These are phyloP conservation scores for Subanguina moxae DNA, from an alignment of 1,140 invertebrate genomes.

Conservation along the genomic window DNA sequence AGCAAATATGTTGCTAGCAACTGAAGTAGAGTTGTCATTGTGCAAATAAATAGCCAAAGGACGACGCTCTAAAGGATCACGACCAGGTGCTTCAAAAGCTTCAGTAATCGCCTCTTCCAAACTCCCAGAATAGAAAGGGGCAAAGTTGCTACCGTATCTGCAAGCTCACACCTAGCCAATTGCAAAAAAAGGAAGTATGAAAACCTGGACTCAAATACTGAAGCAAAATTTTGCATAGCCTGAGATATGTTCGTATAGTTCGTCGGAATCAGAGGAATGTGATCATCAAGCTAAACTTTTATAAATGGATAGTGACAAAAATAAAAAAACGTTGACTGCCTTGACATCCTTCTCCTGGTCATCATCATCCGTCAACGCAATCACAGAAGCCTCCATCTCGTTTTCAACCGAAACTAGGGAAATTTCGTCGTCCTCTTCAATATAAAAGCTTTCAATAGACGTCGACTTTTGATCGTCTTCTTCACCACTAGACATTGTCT, in stretches of 20 bases:
- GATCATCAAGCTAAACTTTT: not conserved
- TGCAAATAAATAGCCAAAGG: conserved; percentile 42
- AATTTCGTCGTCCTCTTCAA: not conserved
- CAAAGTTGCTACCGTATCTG: conserved; percentile 37
- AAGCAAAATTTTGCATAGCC: conserved; percentile 43
- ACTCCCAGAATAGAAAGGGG: conserved; percentile 29
- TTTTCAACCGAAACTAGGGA: not conserved
- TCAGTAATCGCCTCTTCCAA: conserved; percentile 32
- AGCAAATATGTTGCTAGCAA: conserved; percentile 43
- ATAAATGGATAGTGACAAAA: conserved; percentile 5
- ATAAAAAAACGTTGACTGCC: not conserved
- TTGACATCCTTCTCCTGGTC: too few relatives aligned
- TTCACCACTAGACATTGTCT: too few relatives aligned
- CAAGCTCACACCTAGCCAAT: not conserved
- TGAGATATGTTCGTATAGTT: conserved; percentile 37
- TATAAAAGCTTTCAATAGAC: conserved; percentile 7
- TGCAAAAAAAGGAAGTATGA: not conserved
- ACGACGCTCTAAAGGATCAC: conserved; percentile 25
- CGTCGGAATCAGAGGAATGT: conserved; percentile 41
- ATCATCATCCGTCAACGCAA: too few relatives aligned
- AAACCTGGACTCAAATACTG: conserved; percentile 44
- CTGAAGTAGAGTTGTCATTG: conserved; percentile 30
- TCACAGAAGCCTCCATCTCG: not conserved
- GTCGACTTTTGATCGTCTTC: conserved; percentile 1
- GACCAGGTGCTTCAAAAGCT: conserved; percentile 29